Base-by-base conservation (phyloP, 2,113 vertebrate genomes). In the Bujurquina vittata region DNA sequence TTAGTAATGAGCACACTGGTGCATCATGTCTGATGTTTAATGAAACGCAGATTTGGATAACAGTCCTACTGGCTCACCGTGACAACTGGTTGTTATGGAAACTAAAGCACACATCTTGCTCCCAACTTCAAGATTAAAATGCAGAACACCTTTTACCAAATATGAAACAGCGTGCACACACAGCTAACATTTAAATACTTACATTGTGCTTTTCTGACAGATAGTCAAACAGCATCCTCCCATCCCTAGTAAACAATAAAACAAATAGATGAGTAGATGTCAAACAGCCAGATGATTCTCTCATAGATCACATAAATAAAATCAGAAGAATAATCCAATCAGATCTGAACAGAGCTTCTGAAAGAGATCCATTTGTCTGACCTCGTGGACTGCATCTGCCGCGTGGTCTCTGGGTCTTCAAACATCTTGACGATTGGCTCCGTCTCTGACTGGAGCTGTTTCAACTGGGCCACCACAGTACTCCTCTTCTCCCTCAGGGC, bases 361-460 rank as follows among this genome's bases (percentile, higher is more conserved):
- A 29, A 9, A 74, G 12, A 56, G 46, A 72, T 0, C 0, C 1
- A 54, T 1, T 22, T 22, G 5, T 81, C 61, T 86, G 94, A 98
- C 98, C 98, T 97, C 1, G 97, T 98, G 79, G 97, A 98, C 87
- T 99, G 98, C 97, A 99, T 99, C 92, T 99, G 98, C 52, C 97
- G 95, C 2, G 97, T 98, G n/a, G 98, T 99, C 93, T 99, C 98
- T 14, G 96, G 96, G 93, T 99, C 98, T 87, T 99, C 97, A 90
- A 98, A 99, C 97, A 99, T 99, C 95, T 99, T 98, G 72, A 99
- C 97, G 59, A 99, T 99, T n/a, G 97, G 97, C 67, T 97, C 97
- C 0, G 97, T 99, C 94, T 99, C 98, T 67, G 96, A 97, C 90
- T 99, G 98, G 49, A 98, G 97, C 89, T 98, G 97, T 90, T 98